These are phyloP conservation scores for Darevskia mixta DNA, from an alignment of 2,797 vertebrate genomes.

Conservation along the genomic window DNA sequence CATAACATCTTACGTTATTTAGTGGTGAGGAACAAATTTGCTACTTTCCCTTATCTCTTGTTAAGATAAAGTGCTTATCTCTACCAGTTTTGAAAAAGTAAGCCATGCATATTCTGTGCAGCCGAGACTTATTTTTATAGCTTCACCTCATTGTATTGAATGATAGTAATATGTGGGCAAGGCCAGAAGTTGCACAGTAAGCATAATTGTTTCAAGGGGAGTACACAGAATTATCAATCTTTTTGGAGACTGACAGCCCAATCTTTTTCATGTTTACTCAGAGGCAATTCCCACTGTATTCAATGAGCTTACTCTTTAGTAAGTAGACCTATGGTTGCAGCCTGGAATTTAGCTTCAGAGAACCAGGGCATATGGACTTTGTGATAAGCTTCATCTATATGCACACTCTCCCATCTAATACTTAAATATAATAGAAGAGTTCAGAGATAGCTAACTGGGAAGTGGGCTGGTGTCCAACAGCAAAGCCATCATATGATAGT, in stretches of 20 bases:
- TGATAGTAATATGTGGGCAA: neutral
- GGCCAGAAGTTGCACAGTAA: neutral
- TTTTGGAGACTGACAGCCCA: neutral
- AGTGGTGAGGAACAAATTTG: neutral
- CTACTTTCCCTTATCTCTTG: slow-evolving; percentile 13
- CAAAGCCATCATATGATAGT: neutral
- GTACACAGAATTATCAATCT: neutral
- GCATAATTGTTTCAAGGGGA: neutral
- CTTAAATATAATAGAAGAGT: neutral
- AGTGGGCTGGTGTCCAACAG: neutral
- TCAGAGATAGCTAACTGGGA: neutral
- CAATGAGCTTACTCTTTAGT: no score
- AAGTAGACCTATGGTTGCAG: neutral
- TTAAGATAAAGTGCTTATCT: slow-evolving; percentile 19
- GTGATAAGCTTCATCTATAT: neutral
- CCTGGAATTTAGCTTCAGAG: neutral
- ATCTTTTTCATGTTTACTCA: neutral
- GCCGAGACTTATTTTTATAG: neutral
- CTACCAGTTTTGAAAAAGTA: neutral
- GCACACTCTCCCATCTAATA: neutral
- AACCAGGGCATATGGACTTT: neutral
- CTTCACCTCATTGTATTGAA: neutral
- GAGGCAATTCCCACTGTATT: neutral
- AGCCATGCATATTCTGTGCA: slow-evolving; percentile 14
- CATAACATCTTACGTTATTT: slow-evolving; percentile 34